These are phyloP conservation scores for Pongo pygmaeus DNA, from an alignment of 2,113 vertebrate genomes.

Conservation along the genomic window DNA sequence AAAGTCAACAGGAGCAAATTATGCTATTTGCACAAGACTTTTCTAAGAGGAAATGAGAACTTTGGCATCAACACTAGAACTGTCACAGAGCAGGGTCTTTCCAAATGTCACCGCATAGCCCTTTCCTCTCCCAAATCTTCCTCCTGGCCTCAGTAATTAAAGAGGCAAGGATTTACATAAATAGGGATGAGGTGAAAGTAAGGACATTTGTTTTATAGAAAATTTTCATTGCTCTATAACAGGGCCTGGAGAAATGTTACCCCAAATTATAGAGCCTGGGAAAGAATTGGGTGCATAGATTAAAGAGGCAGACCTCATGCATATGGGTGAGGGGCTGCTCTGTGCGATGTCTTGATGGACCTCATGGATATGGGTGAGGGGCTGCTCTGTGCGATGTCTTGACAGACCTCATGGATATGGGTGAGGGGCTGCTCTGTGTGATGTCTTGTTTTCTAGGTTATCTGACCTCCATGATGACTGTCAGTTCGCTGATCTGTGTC, in stretches of 20 bases:
- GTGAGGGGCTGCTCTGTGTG: not conserved
- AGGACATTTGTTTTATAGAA: not conserved
- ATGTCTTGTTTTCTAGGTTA: not conserved
- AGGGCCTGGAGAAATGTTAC: not conserved
- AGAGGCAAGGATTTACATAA: not conserved
- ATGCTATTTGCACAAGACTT: conserved; percentile 50
- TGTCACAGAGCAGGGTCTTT: conserved; percentile 54
- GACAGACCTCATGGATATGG: not conserved
- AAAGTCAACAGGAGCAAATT: conserved; percentile 22
- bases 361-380: not conserved
- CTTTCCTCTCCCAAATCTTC: not conserved
- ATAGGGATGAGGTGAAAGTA: not conserved
- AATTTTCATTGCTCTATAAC: conserved; percentile 9
- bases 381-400: not conserved
- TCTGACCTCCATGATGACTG: not conserved
- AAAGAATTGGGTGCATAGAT: not conserved
- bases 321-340: not conserved
- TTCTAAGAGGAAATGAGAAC: conserved; percentile 43
- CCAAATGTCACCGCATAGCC: conserved; percentile 36
- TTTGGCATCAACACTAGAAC: conserved; percentile 32
- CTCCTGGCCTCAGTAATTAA: conserved; percentile 7
- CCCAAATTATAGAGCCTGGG: not conserved
- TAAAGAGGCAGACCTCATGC: not conserved
- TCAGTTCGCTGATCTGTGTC: not conserved
- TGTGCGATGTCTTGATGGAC: not conserved